Conservation (phyloP, 2,888 invertebrate species). For the Deilephila elpenor region DNA sequence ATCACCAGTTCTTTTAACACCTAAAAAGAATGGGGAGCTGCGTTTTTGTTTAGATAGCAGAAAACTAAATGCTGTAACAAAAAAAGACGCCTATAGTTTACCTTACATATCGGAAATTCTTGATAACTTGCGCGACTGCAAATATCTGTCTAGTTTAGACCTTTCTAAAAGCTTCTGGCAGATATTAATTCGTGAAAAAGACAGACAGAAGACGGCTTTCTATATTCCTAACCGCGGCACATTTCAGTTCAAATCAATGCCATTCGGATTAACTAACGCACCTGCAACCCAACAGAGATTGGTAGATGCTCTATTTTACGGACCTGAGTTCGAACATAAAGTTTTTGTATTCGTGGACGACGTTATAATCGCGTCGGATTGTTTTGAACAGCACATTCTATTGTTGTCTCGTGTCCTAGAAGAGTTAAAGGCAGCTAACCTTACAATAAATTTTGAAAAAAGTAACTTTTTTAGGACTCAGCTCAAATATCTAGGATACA, state of each 20-base stretch:
- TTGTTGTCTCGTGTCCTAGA: constrained; percentile 37
- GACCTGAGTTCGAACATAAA: constrained; percentile 38
- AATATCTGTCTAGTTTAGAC: constrained; percentile 41
- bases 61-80: constrained; percentile 29
- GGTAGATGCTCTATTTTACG: constrained; percentile 34
- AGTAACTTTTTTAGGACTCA: constrained; percentile 40
- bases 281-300: constrained; percentile 38
- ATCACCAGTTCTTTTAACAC: constrained; percentile 38
- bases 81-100: too few relatives aligned
- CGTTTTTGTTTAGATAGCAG: constrained; percentile 45
- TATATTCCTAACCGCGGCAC: constrained; percentile 39
- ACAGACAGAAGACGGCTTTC: constrained; percentile 40
- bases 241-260: constrained; percentile 30
- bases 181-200: constrained; percentile 34
- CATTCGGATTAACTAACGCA: constrained; percentile 40
- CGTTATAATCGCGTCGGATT: constrained; percentile 37
- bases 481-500: constrained; percentile 40
- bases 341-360: constrained; percentile 44
- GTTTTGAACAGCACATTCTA: constrained; percentile 42
- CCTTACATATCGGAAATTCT: constrained; percentile 45
- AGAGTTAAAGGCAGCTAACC: constrained; percentile 40
- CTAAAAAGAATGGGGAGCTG: constrained; percentile 43
- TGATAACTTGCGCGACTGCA: constrained; percentile 45
- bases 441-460: constrained; percentile 44
- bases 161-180: constrained; percentile 44